These are phyloP conservation scores for Chaunax sp. DNA, from an alignment of 2,797 vertebrate genomes.

Conservation along the genomic window DNA sequence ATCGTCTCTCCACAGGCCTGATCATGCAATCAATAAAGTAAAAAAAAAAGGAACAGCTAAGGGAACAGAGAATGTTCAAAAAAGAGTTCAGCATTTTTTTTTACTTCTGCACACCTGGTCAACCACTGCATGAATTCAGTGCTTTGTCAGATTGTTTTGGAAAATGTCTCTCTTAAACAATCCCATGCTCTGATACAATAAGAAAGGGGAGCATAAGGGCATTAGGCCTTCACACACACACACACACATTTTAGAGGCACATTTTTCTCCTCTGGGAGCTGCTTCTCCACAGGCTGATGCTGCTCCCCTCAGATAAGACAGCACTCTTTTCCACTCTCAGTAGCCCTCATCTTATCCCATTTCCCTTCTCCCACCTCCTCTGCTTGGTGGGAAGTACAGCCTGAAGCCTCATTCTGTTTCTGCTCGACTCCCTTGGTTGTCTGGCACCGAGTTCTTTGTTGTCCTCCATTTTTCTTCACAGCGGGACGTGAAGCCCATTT, in stretches of 20 bases:
- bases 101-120: not conserved
- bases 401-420: conserved; percentile 63
- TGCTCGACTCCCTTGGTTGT: conserved; percentile 44
- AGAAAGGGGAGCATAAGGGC: conserved; percentile 6
- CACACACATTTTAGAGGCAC: conserved; percentile 36
- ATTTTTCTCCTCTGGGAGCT: conserved; percentile 42
- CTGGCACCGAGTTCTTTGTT: conserved; percentile 53
- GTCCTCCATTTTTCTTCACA: conserved; percentile 76
- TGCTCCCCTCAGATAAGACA: conserved; percentile 69
- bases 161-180: not conserved
- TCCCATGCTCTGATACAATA: conserved; percentile 5
- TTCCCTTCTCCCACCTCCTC: conserved; percentile 34
- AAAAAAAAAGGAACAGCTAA: conserved; percentile 10
- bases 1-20: too few species aligned
- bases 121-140: too few species aligned
- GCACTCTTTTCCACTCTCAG: conserved; percentile 10
- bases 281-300: conserved; percentile 50
- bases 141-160: not conserved
- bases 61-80: not conserved
- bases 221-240: conserved; percentile 29
- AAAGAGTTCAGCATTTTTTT: not conserved
- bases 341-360: conserved; percentile 19
- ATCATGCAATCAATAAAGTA: too few species aligned
- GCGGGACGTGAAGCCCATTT: conserved; percentile 60
- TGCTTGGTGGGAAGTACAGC: conserved; percentile 58